Evolutionary conservation across 1,140 invertebrate species (phyloP), one percentile per base, ranked within the genome.

Genomic region (Zaprionus davidi): DNA sequence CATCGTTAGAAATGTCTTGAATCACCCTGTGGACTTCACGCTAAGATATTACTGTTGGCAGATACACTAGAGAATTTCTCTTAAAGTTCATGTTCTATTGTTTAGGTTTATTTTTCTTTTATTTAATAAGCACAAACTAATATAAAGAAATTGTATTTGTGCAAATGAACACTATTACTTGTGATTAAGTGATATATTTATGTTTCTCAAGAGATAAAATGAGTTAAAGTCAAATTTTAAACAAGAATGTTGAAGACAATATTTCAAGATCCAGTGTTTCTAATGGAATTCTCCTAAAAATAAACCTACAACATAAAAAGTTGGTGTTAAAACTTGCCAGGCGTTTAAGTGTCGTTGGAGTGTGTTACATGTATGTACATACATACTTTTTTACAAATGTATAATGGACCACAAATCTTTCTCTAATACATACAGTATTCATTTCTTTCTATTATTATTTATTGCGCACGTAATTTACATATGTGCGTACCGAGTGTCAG

Each of bases 11-110:
- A 20, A 28, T 11, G 22, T 20, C 44, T 15, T 31, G 49, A 57
- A 71, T 66, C 77, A 69, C 70, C 78, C 74, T 83, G 78, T 80
- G 51, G 38, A 38, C 73, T 67, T 82, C 83, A 82, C 77, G 67
- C 69, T 51, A 79, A 79, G 55, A 70, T 53, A 69, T 70, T 78
- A 72, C 65, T 77, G 62, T 76, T 79, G 73, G 68, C 73, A 79
- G 72, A 87, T 80, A 79, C 64, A 82, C 74, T 86, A 78, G 76
- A 86, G 63, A 87, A 87, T 87, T 76, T 64, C 75, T 67, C 72
- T 86, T 78, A 83, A 82, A 88, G 78, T 87, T 70, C 67, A 83
- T 81, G 75, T 76, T 60, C 70, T 82, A 83, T 80, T 83, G 77
- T 79, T 88, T 71, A 87, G 75, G 80, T 83, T 86, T 86, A 51